phyloP scores from a whole-genome alignment of 2,888 invertebrate species.

The Andrena haemorrhoa region DNA sequence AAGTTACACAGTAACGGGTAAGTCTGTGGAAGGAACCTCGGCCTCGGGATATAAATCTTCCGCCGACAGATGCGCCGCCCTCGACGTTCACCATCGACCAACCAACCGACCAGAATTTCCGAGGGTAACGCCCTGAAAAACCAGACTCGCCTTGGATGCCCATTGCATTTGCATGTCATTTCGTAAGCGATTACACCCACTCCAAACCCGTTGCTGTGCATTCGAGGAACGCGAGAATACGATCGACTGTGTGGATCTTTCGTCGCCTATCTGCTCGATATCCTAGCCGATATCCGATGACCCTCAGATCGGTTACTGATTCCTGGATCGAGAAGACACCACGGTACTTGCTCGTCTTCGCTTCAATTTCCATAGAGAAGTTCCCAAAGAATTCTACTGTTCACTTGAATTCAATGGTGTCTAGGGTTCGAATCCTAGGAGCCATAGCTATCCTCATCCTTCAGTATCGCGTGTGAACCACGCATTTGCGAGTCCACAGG shows the following conservation, averaged over 20 bases:
- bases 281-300: not conserved
- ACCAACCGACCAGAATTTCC: conserved; percentile 81
- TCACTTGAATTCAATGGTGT: not conserved
- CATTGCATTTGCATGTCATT: conserved; percentile 81
- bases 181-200: conserved; percentile 68
- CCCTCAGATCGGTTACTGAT: not conserved
- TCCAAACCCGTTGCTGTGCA: conserved; percentile 24
- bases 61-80: conserved; percentile 83
- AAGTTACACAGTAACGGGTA: conserved; percentile 61
- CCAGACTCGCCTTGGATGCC: conserved; percentile 70
- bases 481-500: conserved; percentile 60
- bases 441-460: conserved; percentile 59
- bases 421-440: conserved; percentile 1
- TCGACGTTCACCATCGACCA: conserved; percentile 80
- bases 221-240: conserved; percentile 26
- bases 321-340: not conserved
- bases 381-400: not conserved
- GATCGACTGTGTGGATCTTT: conserved; percentile 12
- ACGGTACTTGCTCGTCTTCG: not conserved
- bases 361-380: not conserved
- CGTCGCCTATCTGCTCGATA: not conserved
- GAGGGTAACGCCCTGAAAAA: conserved; percentile 82
- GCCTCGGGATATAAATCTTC: conserved; percentile 82
- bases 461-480: conserved; percentile 72
- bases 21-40: conserved; percentile 70